Base-by-base conservation (phyloP, 2,113 vertebrate genomes). In the Hipposideros armiger region DNA sequence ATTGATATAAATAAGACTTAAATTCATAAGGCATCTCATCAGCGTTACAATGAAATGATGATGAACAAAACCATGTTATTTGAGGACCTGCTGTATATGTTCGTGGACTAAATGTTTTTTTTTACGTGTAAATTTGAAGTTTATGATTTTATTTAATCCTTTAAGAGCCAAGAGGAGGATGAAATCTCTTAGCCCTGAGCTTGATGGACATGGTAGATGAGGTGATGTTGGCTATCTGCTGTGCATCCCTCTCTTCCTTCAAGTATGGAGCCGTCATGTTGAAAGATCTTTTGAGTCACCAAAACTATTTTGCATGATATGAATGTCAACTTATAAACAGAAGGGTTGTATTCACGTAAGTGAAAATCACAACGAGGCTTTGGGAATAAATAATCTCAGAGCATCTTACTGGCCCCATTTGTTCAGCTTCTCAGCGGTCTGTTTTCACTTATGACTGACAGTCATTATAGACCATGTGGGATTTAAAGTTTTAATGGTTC, bases 401-500 rank as follows among this genome's bases (percentile, higher is more conserved):
- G 47, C 47, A 58, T 69, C 22, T 88, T 76, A 20, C 1, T 13
- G 20, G 14, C 40, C 20, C 11, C 36, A 2, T 82, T 56, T 40
- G 14, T 50, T 47, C 42, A 54, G 13, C 20, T 88, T 64, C 64
- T 67, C 40, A 69, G 54, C 11, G 22, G 2, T 62, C 66, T 72
- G 14, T 60, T 62, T 88, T 69, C 30, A 40, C 4, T 72, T 2
- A 14, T 72, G 64, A 15, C 69, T 76, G 77, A 26, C 36, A 47
- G 70, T 72, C 74, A 60, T 85, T 17, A 3, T 62, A 69, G 26
- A 11, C 26, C 45, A 72, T 11, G 1, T 52, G 28, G 83, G 16
- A 77, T 89, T 74, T 87, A 52, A 88, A 60, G 60, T 60, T 76
- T 87, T 70, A 80, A 56, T 83, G 54, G 40, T 76, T 69, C 42